Evolutionary conservation across 2,888 invertebrate species (phyloP).

Genomic region (Ectropis crepuscularia): DNA sequence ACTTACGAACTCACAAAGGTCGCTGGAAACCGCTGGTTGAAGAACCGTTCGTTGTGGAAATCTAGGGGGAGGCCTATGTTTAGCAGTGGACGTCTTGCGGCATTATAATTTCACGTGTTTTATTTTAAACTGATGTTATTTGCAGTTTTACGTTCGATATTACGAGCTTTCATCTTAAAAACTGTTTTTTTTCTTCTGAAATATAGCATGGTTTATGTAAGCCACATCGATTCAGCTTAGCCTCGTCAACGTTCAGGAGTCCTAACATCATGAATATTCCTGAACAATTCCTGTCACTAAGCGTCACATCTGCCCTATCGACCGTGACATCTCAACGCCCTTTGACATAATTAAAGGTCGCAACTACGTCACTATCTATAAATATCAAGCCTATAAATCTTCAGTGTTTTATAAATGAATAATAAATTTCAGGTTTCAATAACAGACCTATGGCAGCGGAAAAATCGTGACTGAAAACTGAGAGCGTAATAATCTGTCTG

Average conservation of each 20-base stretch:
- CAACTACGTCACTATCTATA: slow-evolving; percentile 17
- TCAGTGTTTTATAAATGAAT: slow-evolving; percentile 14
- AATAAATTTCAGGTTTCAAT: slow-evolving; percentile 1
- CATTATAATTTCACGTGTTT: too few species aligned
- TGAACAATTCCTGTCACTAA: not conserved
- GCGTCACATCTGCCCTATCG: slow-evolving; percentile 18
- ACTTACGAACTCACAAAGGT: too few species aligned
- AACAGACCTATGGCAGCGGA: slow-evolving; percentile 9
- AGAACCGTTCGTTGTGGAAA: too few species aligned
- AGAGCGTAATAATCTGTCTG: slow-evolving; percentile 20
- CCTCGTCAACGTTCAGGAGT: not conserved
- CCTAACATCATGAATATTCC: not conserved
- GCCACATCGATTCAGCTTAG: not conserved
- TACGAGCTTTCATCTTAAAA: too few species aligned
- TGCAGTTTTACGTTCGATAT: too few species aligned
- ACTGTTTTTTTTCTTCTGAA: too few species aligned
- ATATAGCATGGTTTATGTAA: too few species aligned
- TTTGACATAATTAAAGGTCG: slow-evolving; percentile 17
- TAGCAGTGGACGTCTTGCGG: too few species aligned
- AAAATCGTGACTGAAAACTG: slow-evolving; percentile 15
- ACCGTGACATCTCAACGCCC: slow-evolving; percentile 8
- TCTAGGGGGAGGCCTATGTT: too few species aligned
- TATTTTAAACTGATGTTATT: too few species aligned
- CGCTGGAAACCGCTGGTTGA: too few species aligned
- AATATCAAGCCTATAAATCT: slow-evolving; percentile 24